Conservation (phyloP, 2,888 invertebrate genomes). For the Drosophila niveifrons region DNA sequence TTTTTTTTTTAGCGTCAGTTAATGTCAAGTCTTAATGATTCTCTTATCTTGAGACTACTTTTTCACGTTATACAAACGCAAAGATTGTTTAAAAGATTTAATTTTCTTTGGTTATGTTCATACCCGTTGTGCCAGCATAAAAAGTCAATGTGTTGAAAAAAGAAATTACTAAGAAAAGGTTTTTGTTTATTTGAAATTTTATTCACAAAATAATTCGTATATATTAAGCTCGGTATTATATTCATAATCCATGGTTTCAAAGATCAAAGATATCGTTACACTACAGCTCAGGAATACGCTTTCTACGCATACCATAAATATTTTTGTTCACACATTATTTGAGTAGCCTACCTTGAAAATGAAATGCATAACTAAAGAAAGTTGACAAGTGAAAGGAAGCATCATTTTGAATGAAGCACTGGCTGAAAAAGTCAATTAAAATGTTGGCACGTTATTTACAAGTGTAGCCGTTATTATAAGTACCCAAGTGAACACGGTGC, state of each 20-base stretch:
- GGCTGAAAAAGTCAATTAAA: constrained; percentile 57
- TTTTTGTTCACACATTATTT: constrained; percentile 2
- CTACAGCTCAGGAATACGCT: no score
- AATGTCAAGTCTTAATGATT: constrained; percentile 22
- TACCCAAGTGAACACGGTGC: constrained; percentile 46
- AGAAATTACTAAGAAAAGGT: no score
- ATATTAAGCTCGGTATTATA: background rate
- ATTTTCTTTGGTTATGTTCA: background rate
- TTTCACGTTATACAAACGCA: constrained; percentile 10
- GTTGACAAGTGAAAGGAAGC: constrained; percentile 7
- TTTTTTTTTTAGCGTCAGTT: constrained; percentile 37
- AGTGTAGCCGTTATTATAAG: constrained; percentile 58
- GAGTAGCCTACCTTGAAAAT: background rate
- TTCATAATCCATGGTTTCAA: background rate
- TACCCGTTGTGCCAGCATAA: background rate
- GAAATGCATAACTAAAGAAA: constrained; percentile 1
- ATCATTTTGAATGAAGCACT: background rate
- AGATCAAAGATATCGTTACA: background rate
- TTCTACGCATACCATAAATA: no score
- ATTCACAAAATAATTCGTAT: no score
- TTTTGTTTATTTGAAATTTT: no score
- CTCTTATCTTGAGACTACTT: constrained; percentile 46
- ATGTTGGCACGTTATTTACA: constrained; percentile 33
- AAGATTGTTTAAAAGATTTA: constrained; percentile 1
- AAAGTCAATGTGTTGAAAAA: no score